Conservation (phyloP, 2,888 invertebrate genomes). For the Anaspis maculata region DNA sequence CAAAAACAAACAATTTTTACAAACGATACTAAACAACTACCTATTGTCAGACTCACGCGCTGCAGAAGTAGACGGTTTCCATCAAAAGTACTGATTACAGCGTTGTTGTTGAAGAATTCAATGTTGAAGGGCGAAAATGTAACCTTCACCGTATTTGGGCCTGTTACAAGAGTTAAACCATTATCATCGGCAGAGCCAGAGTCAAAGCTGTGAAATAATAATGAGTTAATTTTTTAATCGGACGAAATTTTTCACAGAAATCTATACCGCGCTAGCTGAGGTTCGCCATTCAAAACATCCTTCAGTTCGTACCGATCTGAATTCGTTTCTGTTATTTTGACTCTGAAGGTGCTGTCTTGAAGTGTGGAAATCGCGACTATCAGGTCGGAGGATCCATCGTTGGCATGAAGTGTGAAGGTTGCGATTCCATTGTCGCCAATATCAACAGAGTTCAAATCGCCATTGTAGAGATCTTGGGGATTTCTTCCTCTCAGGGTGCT, state of each 20-base stretch:
- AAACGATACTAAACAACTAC: too few relatives aligned
- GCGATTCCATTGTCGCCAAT: constrained; percentile 3
- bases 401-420: background rate
- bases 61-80: background rate
- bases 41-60: too few relatives aligned
- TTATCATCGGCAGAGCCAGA: background rate
- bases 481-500: constrained; percentile 2
- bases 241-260: background rate
- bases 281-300: constrained; percentile 2
- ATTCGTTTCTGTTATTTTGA: constrained; percentile 4
- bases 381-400: background rate
- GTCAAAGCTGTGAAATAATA: background rate
- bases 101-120: background rate
- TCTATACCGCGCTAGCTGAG: constrained; percentile 1
- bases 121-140: background rate
- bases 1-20: too few relatives aligned
- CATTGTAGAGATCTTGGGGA: constrained; percentile 1
- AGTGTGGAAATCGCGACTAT: background rate
- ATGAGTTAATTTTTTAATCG: background rate
- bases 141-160: background rate
- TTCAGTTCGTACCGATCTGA: constrained; percentile 3
- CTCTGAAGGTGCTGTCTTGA: constrained; percentile 1
- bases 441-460: background rate
- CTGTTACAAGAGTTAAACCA: background rate
- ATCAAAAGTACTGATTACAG: background rate